These are phyloP conservation scores for Andrena cerasifolii DNA, from an alignment of 1,140 invertebrate species.

Conservation along the genomic window DNA sequence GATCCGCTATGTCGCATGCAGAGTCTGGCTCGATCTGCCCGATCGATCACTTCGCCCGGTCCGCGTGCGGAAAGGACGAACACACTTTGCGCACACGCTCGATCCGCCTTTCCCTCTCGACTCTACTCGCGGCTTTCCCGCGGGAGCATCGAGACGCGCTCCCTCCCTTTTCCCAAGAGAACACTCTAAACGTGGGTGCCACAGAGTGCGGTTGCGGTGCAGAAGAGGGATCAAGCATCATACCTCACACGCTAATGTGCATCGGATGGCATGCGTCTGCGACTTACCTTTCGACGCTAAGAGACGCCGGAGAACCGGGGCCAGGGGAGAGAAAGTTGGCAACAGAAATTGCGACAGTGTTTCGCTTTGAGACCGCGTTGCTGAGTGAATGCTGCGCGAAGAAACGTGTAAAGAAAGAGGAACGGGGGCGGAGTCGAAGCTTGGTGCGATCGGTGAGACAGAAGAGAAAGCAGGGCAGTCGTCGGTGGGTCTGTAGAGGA, in stretches of 20 bases:
- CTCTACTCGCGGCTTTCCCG: too few relatives aligned
- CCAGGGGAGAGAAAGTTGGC: slow-evolving; percentile 12
- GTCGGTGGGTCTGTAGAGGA: too few relatives aligned
- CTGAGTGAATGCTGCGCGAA: too few relatives aligned
- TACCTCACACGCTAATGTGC: slow-evolving; percentile 2
- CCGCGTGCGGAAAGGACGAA: background rate
- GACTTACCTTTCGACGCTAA: slow-evolving; percentile 37
- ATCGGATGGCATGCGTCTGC: slow-evolving; percentile 19
- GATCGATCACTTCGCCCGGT: background rate
- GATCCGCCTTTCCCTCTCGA: background rate
- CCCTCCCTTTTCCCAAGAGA: background rate
- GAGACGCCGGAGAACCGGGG: too few relatives aligned
- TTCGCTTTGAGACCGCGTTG: too few relatives aligned
- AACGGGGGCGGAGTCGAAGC: too few relatives aligned
- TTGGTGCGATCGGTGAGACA: too few relatives aligned
- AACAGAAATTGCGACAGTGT: background rate
- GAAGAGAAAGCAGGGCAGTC: too few relatives aligned
- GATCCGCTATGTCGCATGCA: slow-evolving; percentile 55
- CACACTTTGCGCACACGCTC: too few relatives aligned
- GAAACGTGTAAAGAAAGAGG: background rate
- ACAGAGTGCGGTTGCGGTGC: slow-evolving; percentile 22
- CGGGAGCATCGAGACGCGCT: too few relatives aligned
- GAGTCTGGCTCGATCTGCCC: background rate
- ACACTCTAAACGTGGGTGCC: slow-evolving; percentile 18
- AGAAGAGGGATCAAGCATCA: slow-evolving; percentile 24